These are phyloP conservation scores for Microhierax caerulescens DNA, from an alignment of 2,797 vertebrate genomes.

Conservation along the genomic window DNA sequence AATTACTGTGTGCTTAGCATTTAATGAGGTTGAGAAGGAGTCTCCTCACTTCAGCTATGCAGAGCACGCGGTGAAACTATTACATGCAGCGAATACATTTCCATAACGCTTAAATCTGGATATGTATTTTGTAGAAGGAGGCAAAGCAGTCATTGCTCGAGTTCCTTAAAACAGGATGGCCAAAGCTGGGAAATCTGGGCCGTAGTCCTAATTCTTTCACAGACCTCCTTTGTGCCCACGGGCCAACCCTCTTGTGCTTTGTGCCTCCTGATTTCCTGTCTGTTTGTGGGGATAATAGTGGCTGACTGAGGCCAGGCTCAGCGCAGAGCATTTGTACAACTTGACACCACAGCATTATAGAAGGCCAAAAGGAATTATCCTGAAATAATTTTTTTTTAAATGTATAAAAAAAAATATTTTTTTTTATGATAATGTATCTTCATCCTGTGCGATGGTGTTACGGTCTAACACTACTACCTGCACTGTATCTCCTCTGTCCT, in stretches of 20 bases:
- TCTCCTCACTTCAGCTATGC: not conserved
- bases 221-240: not conserved
- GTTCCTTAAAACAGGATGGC: not conserved
- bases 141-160: not conserved
- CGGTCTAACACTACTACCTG: not conserved
- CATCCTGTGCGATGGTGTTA: not conserved
- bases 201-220: not conserved
- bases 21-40: constrained; percentile 15
- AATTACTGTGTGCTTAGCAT: constrained; percentile 30
- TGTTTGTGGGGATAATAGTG: not conserved
- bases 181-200: not conserved
- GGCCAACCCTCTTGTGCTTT: not conserved
- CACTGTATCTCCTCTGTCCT: not conserved
- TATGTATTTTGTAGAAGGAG: not conserved
- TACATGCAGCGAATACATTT: not conserved
- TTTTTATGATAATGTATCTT: rapidly evolving
- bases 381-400: not conserved
- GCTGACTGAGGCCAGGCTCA: not conserved
- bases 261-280: constrained; percentile 4
- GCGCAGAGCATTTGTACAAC: not conserved
- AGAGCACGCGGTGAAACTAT: rapidly evolving
- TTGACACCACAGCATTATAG: not conserved
- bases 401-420: not conserved
- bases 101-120: not conserved
- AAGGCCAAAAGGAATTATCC: not conserved